These are phyloP conservation scores for Heterotis niloticus DNA, from an alignment of 2,113 vertebrate species.

Conservation along the genomic window DNA sequence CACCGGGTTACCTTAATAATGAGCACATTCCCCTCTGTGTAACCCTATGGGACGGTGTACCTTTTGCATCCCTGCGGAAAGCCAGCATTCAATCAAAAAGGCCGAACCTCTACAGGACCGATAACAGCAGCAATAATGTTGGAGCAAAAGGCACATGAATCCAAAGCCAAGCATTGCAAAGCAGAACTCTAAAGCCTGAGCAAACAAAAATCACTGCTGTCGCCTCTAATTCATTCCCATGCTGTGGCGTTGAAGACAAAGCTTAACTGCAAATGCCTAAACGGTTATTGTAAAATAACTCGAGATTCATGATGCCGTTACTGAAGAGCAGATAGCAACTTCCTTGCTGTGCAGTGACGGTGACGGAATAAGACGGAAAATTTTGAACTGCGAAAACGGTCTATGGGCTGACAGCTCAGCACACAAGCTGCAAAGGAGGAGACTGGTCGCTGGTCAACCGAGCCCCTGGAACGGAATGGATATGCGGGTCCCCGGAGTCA, in stretches of 20 bases:
- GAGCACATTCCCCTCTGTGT: background rate
- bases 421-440: background rate
- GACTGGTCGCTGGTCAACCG: background rate
- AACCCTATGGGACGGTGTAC: background rate
- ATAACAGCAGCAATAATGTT: background rate
- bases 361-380: conserved; percentile 6
- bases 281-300: conserved; percentile 19
- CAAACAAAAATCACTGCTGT: conserved; percentile 20
- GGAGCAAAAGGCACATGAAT: background rate
- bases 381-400: background rate
- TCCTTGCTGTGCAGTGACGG: background rate
- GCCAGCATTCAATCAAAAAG: background rate
- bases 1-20: background rate
- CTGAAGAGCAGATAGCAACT: conserved; percentile 19
- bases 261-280: conserved; percentile 11
- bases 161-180: background rate
- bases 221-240: conserved; percentile 6
- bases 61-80: background rate
- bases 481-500: background rate
- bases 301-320: background rate
- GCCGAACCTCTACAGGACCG: background rate
- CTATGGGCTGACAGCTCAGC: background rate
- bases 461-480: background rate
- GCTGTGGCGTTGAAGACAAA: background rate
- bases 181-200: background rate